Conservation (phyloP, 2,797 vertebrate species). For the Epinephelus coioides region DNA sequence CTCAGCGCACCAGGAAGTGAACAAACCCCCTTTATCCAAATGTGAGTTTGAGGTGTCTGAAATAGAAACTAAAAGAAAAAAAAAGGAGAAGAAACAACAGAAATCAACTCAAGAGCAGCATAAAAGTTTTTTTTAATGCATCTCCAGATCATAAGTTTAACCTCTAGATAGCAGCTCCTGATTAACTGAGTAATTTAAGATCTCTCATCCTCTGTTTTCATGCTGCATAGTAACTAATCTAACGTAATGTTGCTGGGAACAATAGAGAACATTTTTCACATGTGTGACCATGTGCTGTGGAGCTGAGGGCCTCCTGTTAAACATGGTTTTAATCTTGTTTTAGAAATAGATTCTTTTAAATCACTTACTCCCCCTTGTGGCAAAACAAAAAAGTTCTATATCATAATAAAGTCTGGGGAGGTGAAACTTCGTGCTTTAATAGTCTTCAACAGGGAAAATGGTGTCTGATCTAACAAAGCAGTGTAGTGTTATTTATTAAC, state of each 20-base stretch:
- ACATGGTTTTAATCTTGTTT: constrained; percentile 73
- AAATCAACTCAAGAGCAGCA: neutral
- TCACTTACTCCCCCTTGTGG: constrained; percentile 83
- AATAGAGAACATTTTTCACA: constrained; percentile 63
- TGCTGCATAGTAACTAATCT: constrained; percentile 18
- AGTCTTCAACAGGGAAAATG: neutral
- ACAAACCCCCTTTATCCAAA: constrained; percentile 18
- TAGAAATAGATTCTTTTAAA: constrained; percentile 31
- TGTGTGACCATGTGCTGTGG: constrained; percentile 65
- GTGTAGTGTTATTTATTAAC: constrained; percentile 33
- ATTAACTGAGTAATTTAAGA: constrained; percentile 5
- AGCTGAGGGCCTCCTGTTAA: constrained; percentile 62
- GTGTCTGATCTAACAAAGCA: constrained; percentile 5
- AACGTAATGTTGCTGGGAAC: constrained; percentile 41
- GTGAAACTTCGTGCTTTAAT: constrained; percentile 1
- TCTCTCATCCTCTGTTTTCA: constrained; percentile 8
- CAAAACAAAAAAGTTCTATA: constrained; percentile 10
- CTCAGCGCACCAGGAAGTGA: constrained; percentile 67
- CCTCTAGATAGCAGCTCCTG: neutral
- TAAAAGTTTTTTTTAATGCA: neutral
- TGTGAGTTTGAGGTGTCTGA: constrained; percentile 22
- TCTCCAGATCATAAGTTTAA: neutral
- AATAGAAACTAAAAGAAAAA: neutral
- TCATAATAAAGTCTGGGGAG: constrained; percentile 6
- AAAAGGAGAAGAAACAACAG: neutral